Conservation (phyloP, 2,113 vertebrate genomes). For the Willisornis vidua region DNA sequence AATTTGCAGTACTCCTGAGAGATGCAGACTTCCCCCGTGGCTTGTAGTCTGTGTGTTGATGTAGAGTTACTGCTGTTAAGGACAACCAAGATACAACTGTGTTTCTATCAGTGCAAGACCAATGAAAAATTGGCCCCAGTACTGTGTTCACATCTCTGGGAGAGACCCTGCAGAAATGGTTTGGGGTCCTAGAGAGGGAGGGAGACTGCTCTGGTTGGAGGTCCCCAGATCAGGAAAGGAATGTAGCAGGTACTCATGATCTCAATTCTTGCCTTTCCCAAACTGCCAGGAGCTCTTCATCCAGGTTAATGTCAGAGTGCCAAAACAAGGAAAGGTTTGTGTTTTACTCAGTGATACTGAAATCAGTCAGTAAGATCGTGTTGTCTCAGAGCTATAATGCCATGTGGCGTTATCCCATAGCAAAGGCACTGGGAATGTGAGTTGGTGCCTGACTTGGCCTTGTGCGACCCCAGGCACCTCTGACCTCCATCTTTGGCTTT, state of each 20-base stretch:
- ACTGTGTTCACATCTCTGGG: fast-evolving
- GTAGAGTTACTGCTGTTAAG: neutral
- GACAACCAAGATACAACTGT: fast-evolving
- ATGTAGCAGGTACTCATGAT: neutral
- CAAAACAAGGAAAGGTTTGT: neutral
- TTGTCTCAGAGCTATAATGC: neutral
- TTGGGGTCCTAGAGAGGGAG: neutral
- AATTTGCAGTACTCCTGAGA: neutral
- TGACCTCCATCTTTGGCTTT: neutral
- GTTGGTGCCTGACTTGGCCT: neutral
- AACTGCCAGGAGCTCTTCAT: neutral
- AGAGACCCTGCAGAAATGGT: neutral
- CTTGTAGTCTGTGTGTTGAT: neutral
- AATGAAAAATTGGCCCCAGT: neutral
- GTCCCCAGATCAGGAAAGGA: neutral
- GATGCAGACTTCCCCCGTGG: neutral
- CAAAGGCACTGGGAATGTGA: neutral
- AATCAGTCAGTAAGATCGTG: neutral
- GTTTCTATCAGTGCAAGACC: neutral
- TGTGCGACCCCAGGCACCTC: neutral
- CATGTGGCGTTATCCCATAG: neutral
- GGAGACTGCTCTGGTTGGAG: neutral
- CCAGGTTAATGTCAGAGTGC: neutral
- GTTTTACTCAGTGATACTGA: neutral
- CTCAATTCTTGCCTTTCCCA: neutral